phyloP scores from a whole-genome alignment of 2,888 invertebrate genomes.

The Spodoptera exigua region DNA sequence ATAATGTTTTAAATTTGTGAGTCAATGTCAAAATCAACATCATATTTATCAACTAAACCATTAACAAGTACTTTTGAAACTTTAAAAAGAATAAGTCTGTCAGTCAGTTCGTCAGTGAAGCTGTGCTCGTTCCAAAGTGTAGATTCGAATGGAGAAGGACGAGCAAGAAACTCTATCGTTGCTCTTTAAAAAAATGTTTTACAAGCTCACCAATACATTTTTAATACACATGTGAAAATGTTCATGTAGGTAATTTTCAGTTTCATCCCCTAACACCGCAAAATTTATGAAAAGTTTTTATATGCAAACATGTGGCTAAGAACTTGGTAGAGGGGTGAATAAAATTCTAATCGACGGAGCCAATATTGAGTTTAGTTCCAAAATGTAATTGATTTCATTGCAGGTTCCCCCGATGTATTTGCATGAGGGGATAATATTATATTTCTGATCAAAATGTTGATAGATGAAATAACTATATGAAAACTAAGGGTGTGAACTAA shows the following conservation, averaged over 20 bases:
- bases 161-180: too few relatives aligned
- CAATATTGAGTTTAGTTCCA: constrained; percentile 45
- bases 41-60: too few relatives aligned
- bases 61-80: neutral
- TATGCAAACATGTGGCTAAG: constrained; percentile 51
- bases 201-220: too few relatives aligned
- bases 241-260: too few relatives aligned
- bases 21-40: too few relatives aligned
- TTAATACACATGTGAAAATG: too few relatives aligned
- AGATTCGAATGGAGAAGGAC: too few relatives aligned
- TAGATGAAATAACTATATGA: constrained; percentile 34
- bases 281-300: constrained; percentile 32
- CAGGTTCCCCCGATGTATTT: constrained; percentile 43
- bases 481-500: constrained; percentile 30
- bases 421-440: constrained; percentile 49
- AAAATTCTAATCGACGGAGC: constrained; percentile 51
- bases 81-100: constrained; percentile 20
- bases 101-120: too few relatives aligned
- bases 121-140: too few relatives aligned
- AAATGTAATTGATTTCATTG: constrained; percentile 59
- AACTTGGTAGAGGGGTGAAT: constrained; percentile 37
- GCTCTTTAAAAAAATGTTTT: too few relatives aligned
- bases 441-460: constrained; percentile 44
- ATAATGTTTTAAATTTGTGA: neutral
- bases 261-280: constrained; percentile 7